Base-by-base conservation (phyloP, 2,888 invertebrate species). In the Catocala nupta region DNA sequence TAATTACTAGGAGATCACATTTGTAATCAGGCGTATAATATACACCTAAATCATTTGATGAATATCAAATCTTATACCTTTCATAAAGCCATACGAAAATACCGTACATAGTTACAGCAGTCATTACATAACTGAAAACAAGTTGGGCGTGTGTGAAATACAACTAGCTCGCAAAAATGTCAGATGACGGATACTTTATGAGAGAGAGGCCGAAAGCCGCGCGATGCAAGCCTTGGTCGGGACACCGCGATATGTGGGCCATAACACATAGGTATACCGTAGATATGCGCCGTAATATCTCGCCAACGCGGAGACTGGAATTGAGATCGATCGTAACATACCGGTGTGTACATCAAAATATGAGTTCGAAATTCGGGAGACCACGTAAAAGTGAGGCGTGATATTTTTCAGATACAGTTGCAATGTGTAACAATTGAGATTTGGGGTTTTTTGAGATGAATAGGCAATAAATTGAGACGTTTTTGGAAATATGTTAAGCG, bases 161-260 rank as follows among this genome's bases (percentile, higher is more conserved):
- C 10, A 44, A 16, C 6, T 7, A 36, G 47, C 12, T 42, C 45
- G 44, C 43, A 59, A 60, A 60, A 55, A 54, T 52, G 47, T 54
- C 49, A 49, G 47, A 51, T 39, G 33, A 42, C 44, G 45, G 4
- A 16, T 48, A 47, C 34, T 56, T 56, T 16, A 36, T 9, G 34
- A 49, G 42, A 7, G 56, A 52, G 44, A 45, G 51, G 56, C 13
- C 51, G 42, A 50, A 55, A 12, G 54, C 43, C 9, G 16, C 50
- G 34, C 48, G 25, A 44, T 50, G 16, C 44, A 51, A 34, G 54
- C 51, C 56, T 39, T 39, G 45, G 45, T 47, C 47, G 42, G 52
- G 47, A 50, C 48, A 61, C 52, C 53, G 48, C 53, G 16, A 25
- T 56, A 56, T 57, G 57, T 56, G 49, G 54, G 49, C 42, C 59